These are phyloP conservation scores for Bergia sp. DNA, from an alignment of 92 coral and sea anemone genomes.

Conservation along the genomic window DNA sequence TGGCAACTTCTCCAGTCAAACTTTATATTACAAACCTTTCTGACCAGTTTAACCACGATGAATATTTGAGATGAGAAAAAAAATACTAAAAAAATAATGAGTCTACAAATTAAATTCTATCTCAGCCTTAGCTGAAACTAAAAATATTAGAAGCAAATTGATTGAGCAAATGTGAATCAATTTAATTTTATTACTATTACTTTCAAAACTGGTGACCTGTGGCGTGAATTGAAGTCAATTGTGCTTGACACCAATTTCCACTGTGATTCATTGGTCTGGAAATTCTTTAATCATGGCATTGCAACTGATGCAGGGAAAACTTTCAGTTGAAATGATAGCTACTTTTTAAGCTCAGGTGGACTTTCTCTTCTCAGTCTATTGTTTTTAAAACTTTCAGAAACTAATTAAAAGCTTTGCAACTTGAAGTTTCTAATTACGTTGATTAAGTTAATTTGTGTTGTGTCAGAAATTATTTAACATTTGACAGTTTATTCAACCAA, in stretches of 20 bases:
- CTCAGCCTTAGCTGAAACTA: not conserved
- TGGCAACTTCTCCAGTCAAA: too few relatives aligned
- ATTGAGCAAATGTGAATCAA: not conserved
- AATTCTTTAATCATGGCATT: conserved; percentile 24
- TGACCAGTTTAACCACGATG: too few relatives aligned
- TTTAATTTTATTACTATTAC: not conserved
- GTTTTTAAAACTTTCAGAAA: not conserved
- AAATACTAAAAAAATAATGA: too few relatives aligned
- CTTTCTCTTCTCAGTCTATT: not conserved
- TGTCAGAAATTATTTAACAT: conserved; percentile 3
- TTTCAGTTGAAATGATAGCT: not conserved
- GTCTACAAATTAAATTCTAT: not conserved
- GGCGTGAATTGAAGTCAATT: not conserved
- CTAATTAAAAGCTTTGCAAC: not conserved
- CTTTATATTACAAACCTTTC: too few relatives aligned
- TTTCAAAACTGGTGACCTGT: not conserved
- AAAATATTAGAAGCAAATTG: too few relatives aligned
- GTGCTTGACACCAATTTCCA: not conserved
- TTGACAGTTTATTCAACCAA: conserved; percentile 15
- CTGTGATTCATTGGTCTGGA: conserved; percentile 34
- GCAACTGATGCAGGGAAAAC: not conserved
- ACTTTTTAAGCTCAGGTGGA: not conserved
- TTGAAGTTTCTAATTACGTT: not conserved
- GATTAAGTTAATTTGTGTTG: conserved; percentile 23
- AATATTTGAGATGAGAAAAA: too few relatives aligned